Evolutionary conservation across 2,888 invertebrate species (phyloP), one percentile per base, ranked within the genome.

Genomic region (Nemapogon koenigi): DNA sequence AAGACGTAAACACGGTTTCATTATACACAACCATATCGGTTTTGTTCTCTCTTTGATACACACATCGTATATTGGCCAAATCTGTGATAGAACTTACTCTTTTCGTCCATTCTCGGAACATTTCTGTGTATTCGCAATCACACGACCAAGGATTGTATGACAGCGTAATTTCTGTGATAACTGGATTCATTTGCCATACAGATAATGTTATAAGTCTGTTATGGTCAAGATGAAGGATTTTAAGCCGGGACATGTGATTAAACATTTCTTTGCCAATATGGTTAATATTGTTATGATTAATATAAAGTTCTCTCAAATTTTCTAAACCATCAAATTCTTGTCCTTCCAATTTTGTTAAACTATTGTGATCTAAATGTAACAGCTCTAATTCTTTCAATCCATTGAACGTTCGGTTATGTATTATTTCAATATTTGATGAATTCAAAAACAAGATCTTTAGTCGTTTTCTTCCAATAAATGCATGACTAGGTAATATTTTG

Each of bases 401-500:
- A 62, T 90, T 90, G 64, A 92, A 92, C 32, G 91, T 90, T 57
- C 90, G 81, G 54, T 92, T 92, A 55, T 90, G 88, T 51, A 92
- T 87, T 16, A 80, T 73, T 62, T 90, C 89, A 51, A 92, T 87
- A 55, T 88, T 87, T 17, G 90, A 91, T 35, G 85, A 83, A 62
- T 92, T 92, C 44, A 92, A 70, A 62, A 87, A 91, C 37, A 92
- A 66, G 43, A 88, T 82, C 58, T 87, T 86, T 42, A 92, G 75
- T 50, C 88, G 85, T 70, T 90, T 91, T 47, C 91, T 82, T 3
- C 91, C 93, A 49, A 94, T 89, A 66, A 94, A 93, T 28, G 90
- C 88, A 70, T 92, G 91, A 63, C 89, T 89, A 47, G 86, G 84
- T 39, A 94, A 81, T 40, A 84, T 80, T 52, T 85, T 83, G 50